Evolutionary conservation across 2,888 invertebrate species (phyloP).

Genomic region (Euzophera pinguis): DNA sequence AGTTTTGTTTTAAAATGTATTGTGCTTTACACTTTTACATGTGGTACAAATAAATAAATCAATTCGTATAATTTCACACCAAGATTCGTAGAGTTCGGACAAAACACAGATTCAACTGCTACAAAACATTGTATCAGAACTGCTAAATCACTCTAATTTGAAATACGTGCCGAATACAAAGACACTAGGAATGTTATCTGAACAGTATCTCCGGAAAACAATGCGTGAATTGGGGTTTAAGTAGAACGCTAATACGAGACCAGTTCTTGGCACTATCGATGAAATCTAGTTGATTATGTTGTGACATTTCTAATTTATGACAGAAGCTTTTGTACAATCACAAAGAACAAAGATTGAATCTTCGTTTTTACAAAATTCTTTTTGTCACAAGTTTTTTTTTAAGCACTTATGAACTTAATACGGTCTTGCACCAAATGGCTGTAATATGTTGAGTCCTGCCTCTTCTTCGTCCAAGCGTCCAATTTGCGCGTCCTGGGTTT

Average conservation of each 20-base stretch:
- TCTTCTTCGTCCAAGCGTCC: too few relatives aligned
- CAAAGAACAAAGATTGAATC: too few relatives aligned
- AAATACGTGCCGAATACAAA: constrained; percentile 5
- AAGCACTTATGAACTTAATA: too few relatives aligned
- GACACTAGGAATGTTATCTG: background rate
- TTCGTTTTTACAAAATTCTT: too few relatives aligned
- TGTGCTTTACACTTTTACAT: too few relatives aligned
- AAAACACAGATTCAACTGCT: background rate
- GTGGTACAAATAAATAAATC: too few relatives aligned
- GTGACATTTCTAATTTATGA: background rate
- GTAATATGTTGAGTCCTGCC: too few relatives aligned
- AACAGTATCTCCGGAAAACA: background rate
- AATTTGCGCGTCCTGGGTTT: too few relatives aligned
- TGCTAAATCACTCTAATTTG: constrained; percentile 5
- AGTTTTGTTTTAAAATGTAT: too few relatives aligned
- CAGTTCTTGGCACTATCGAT: background rate
- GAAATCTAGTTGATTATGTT: background rate
- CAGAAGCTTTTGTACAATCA: too few relatives aligned
- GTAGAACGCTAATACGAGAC: background rate
- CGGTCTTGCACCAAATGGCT: too few relatives aligned
- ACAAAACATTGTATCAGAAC: background rate
- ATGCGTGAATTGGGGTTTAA: constrained; percentile 1
- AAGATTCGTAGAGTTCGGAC: background rate
- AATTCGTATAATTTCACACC: background rate
- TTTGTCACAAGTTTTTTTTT: too few relatives aligned